phyloP scores from a whole-genome alignment of 2,888 invertebrate genomes.

The Cryptocheilus praepositus region DNA sequence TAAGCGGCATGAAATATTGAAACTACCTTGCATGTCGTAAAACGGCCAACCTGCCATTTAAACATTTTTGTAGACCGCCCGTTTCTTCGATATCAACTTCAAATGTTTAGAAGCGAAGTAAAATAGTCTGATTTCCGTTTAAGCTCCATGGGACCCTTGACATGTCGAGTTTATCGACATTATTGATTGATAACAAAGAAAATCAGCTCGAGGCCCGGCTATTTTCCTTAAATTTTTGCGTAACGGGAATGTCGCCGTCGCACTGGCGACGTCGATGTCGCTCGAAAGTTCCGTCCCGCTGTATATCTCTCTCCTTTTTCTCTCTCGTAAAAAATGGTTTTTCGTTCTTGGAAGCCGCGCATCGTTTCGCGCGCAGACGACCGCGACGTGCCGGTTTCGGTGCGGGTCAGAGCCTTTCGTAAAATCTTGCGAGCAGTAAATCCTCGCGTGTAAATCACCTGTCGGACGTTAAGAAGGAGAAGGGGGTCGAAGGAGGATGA shows the following conservation, averaged over 20 bases:
- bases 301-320: background rate
- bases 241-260: background rate
- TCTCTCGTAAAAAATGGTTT: constrained; percentile 47
- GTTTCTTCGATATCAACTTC: too few relatives aligned
- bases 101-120: too few relatives aligned
- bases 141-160: too few relatives aligned
- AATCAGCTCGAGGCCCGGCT: too few relatives aligned
- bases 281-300: constrained; percentile 19
- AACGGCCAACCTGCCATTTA: too few relatives aligned
- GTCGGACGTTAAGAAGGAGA: constrained; percentile 58
- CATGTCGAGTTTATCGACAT: too few relatives aligned
- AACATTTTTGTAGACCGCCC: too few relatives aligned
- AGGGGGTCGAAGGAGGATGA: constrained; percentile 31
- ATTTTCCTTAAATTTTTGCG: too few relatives aligned
- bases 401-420: constrained; percentile 55
- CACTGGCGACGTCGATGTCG: constrained; percentile 15
- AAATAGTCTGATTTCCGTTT: too few relatives aligned
- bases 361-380: constrained; percentile 35
- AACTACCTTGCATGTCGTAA: too few relatives aligned
- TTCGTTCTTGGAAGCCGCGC: constrained; percentile 48
- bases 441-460: constrained; percentile 68
- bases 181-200: too few relatives aligned
- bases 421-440: constrained; percentile 62
- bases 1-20: too few relatives aligned
- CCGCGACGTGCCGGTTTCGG: constrained; percentile 50